A percentile compares a stretch with the other conserved stretches of the same genome.
These are phyloP conservation scores for Fregetta grallaria DNA, from an alignment of 2,113 vertebrate genomes.

Conservation along the genomic window DNA sequence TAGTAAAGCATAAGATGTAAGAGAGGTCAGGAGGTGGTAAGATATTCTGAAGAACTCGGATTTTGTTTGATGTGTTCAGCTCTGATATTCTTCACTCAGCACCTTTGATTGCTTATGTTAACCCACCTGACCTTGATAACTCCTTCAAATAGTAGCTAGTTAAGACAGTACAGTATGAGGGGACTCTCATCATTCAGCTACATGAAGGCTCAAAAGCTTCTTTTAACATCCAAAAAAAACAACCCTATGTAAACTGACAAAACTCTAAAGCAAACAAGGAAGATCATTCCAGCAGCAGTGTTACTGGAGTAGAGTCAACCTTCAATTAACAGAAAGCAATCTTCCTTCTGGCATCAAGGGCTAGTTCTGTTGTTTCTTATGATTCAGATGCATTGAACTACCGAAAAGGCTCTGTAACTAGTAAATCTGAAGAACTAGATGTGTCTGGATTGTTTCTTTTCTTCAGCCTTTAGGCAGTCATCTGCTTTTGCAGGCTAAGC, in stretches of 20 bases:
- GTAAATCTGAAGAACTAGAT: neutral
- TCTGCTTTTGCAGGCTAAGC: conserved; percentile 3
- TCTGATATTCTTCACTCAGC: neutral
- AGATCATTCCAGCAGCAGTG: neutral
- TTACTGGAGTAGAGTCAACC: neutral
- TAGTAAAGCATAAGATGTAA: neutral
- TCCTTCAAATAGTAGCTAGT: neutral
- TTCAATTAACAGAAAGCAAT: neutral
- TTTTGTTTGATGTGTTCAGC: neutral
- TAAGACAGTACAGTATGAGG: neutral
- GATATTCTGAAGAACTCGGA: neutral
- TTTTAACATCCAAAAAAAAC: neutral
- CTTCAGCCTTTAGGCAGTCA: neutral
- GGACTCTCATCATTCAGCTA: neutral
- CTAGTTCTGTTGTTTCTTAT: neutral
- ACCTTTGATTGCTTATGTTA: neutral
- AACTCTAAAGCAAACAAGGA: neutral
- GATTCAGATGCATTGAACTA: neutral
- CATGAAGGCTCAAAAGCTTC: neutral
- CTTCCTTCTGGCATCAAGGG: neutral
- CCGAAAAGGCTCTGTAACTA: neutral
- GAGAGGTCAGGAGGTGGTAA: neutral
- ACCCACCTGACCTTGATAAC: neutral
- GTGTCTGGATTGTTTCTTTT: neutral
- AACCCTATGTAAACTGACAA: neutral